Conservation (phyloP, 2,888 invertebrate genomes). For the Drosophila paramelanica region DNA sequence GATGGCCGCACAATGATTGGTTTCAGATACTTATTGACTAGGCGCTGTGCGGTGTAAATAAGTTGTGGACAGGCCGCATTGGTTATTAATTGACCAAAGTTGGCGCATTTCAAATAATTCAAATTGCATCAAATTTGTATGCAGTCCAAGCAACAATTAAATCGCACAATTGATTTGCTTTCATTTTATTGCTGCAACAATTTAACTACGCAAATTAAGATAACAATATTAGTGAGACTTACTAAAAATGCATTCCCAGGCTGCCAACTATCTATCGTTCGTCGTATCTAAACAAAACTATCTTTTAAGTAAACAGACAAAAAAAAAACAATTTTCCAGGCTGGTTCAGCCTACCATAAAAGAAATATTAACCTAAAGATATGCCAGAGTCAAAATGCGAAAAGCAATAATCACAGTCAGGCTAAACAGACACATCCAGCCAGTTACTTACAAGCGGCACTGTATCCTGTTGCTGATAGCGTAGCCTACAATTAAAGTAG, state of each 20-base stretch:
- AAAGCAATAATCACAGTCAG: conserved; percentile 67
- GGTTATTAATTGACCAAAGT: neutral
- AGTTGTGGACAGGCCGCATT: neutral
- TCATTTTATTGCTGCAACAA: too few relatives aligned
- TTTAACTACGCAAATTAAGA: too few relatives aligned
- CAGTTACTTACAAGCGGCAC: conserved; percentile 23
- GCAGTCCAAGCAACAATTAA: neutral
- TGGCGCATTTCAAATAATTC: neutral
- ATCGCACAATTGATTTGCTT: too few relatives aligned
- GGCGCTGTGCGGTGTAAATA: neutral
- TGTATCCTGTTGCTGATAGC: conserved; percentile 67
- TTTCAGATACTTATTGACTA: conserved; percentile 4
- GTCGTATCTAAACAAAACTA: conserved; percentile 24
- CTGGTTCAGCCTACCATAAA: conserved; percentile 48
- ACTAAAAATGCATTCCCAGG: conserved; percentile 6
- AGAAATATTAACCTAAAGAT: conserved; percentile 72
- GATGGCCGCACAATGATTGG: conserved; percentile 6
- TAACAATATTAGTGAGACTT: neutral
- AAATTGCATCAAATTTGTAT: neutral
- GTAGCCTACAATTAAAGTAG: conserved; percentile 66
- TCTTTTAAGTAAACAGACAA: conserved; percentile 38
- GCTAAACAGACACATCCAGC: conserved; percentile 39
- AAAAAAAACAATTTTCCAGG: conserved; percentile 51
- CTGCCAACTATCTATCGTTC: conserved; percentile 7
- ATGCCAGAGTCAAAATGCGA: conserved; percentile 38